Evolutionary conservation across 1,140 invertebrate genomes (phyloP).

Genomic region (Drosophila sucinea): DNA sequence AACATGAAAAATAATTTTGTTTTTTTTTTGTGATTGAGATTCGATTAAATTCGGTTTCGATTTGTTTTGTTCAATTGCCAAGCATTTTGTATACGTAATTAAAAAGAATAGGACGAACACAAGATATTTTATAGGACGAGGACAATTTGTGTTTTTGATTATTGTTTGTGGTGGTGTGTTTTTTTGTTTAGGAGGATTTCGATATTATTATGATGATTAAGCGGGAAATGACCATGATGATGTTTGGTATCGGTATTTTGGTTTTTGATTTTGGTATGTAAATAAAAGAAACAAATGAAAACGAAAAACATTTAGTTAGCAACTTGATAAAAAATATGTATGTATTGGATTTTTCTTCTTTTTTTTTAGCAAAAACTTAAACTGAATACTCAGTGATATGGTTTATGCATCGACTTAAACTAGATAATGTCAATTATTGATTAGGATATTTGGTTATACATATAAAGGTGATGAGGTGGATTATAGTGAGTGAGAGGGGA

Average conservation of each 20-base stretch:
- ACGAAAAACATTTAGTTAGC: slow-evolving; percentile 83
- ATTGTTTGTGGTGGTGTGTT: slow-evolving; percentile 54
- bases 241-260: slow-evolving; percentile 53
- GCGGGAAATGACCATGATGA: slow-evolving; percentile 83
- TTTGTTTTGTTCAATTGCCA: slow-evolving; percentile 58
- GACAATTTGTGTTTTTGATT: slow-evolving; percentile 62
- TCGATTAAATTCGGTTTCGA: slow-evolving; percentile 46
- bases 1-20: slow-evolving; percentile 44
- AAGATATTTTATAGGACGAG: slow-evolving; percentile 69
- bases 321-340: slow-evolving; percentile 69
- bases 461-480: slow-evolving; percentile 4
- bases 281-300: slow-evolving; percentile 82
- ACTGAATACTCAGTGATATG: slow-evolving; percentile 38
- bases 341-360: background rate
- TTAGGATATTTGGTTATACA: slow-evolving; percentile 14
- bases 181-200: slow-evolving; percentile 62
- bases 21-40: slow-evolving; percentile 43
- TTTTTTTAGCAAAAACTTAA: slow-evolving; percentile 39
- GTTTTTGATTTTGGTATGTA: slow-evolving; percentile 72
- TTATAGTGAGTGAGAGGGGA: background rate
- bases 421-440: slow-evolving; percentile 46
- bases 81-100: slow-evolving; percentile 66
- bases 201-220: slow-evolving; percentile 67
- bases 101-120: slow-evolving; percentile 69
- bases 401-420: slow-evolving; percentile 48